Percentiles rank a stretch among this genome's conserved stretches.
Evolutionary conservation across 2,888 invertebrate genomes (phyloP).

Genomic region (Drosophila mimetica): DNA sequence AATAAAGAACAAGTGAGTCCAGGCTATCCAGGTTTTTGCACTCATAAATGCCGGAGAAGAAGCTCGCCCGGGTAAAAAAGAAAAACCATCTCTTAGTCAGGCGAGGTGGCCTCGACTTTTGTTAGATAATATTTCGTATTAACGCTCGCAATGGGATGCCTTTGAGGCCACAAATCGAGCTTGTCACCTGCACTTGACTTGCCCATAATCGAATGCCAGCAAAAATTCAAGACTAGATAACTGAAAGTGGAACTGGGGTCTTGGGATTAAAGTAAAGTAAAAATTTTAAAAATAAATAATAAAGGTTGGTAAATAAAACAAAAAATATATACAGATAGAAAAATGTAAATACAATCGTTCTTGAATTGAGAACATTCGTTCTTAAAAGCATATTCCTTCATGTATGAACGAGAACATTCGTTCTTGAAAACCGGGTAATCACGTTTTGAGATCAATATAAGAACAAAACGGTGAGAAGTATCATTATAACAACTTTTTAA

Average conservation of each 20-base stretch:
- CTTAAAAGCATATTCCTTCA: too few species aligned
- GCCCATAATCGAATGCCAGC: constrained; percentile 33
- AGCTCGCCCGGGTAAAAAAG: constrained; percentile 12
- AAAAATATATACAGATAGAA: too few species aligned
- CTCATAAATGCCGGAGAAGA: background rate
- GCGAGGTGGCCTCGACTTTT: constrained; percentile 57
- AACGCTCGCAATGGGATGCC: constrained; percentile 77
- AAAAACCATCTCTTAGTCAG: background rate
- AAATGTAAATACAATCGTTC: too few species aligned
- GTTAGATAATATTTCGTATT: constrained; percentile 80
- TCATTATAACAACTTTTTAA: too few species aligned
- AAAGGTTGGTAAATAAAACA: too few species aligned
- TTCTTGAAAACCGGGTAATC: too few species aligned
- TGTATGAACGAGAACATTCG: too few species aligned
- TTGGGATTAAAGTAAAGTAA: constrained; percentile 4
- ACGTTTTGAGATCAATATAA: too few species aligned
- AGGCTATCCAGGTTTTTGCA: constrained; percentile 24
- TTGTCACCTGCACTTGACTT: constrained; percentile 68
- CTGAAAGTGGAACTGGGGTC: background rate
- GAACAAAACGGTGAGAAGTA: too few species aligned
- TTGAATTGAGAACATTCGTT: too few species aligned
- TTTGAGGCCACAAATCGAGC: constrained; percentile 71
- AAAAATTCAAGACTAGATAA: constrained; percentile 25
- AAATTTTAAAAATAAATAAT: too few species aligned
- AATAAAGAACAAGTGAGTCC: constrained; percentile 32